Conservation (phyloP, 2,888 invertebrate species). For the Dioctria rufipes region DNA sequence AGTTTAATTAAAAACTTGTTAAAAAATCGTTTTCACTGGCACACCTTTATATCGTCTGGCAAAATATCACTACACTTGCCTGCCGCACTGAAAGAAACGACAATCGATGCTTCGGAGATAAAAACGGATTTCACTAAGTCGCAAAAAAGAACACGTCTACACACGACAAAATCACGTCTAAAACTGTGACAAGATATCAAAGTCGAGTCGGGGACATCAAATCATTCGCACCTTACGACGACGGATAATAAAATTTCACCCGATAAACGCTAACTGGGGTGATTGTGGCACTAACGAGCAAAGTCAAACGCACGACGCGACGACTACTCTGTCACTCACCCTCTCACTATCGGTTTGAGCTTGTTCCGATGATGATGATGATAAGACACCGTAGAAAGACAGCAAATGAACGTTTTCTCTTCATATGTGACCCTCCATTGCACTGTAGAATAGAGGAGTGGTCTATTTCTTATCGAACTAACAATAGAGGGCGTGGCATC, state of each 20-base stretch:
- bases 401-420: conserved; percentile 42
- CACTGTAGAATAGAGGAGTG: conserved; percentile 41
- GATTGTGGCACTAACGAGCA: neutral
- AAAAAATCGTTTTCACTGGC: no score
- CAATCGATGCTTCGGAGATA: neutral
- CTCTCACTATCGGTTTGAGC: no score
- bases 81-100: neutral
- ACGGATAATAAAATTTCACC: conserved; percentile 4
- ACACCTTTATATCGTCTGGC: neutral
- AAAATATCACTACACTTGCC: conserved; percentile 35
- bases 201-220: conserved; percentile 3
- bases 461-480: conserved; percentile 17
- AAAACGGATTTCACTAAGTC: neutral
- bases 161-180: conserved; percentile 30
- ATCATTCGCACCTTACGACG: conserved; percentile 30
- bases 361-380: neutral
- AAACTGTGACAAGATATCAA: conserved; percentile 20
- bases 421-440: conserved; percentile 29
- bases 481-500: conserved; percentile 52
- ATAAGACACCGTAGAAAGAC: conserved; percentile 24
- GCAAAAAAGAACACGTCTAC: conserved; percentile 20
- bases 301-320: conserved; percentile 23
- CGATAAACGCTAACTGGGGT: neutral
- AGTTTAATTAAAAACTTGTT: no score
- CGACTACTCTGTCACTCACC: conserved; percentile 15